Conservation (phyloP, 2,888 invertebrate genomes). For the Neuroscelio doddi region DNA sequence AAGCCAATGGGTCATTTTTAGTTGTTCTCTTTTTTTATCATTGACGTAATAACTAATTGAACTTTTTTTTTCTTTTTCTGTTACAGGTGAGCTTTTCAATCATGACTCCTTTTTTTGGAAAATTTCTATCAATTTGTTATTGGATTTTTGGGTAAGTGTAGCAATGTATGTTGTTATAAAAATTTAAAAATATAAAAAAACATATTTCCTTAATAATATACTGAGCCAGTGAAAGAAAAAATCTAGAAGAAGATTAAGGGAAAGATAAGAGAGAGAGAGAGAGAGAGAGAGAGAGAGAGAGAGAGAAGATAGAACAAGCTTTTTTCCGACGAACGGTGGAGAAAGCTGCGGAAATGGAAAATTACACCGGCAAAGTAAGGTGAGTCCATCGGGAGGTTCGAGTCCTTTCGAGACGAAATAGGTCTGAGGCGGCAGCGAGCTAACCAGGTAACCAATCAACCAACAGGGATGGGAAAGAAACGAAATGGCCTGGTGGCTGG, state of each 20-base stretch:
- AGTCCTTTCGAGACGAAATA: slow-evolving; percentile 21
- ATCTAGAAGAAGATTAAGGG: not conserved
- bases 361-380: slow-evolving; percentile 18
- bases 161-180: too few relatives aligned
- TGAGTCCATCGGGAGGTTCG: slow-evolving; percentile 30
- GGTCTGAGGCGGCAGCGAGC: not conserved
- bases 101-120: too few relatives aligned
- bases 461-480: slow-evolving; percentile 38
- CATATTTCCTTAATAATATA: not conserved
- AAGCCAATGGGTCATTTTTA: not conserved
- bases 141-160: too few relatives aligned
- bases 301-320: slow-evolving; percentile 2
- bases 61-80: slow-evolving; percentile 1
- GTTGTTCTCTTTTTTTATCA: slow-evolving; percentile 6
- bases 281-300: too few relatives aligned
- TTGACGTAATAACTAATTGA: not conserved
- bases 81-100: slow-evolving; percentile 2
- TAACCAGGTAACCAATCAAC: slow-evolving; percentile 10
- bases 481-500: slow-evolving; percentile 23
- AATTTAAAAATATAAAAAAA: too few relatives aligned
- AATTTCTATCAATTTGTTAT: too few relatives aligned
- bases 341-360: slow-evolving; percentile 26
- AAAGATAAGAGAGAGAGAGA: not conserved
- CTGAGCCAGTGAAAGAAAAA: not conserved
- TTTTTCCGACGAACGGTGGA: slow-evolving; percentile 15